Evolutionary conservation across 2,888 invertebrate genomes (phyloP).

Genomic region (Prenolepis imparis): DNA sequence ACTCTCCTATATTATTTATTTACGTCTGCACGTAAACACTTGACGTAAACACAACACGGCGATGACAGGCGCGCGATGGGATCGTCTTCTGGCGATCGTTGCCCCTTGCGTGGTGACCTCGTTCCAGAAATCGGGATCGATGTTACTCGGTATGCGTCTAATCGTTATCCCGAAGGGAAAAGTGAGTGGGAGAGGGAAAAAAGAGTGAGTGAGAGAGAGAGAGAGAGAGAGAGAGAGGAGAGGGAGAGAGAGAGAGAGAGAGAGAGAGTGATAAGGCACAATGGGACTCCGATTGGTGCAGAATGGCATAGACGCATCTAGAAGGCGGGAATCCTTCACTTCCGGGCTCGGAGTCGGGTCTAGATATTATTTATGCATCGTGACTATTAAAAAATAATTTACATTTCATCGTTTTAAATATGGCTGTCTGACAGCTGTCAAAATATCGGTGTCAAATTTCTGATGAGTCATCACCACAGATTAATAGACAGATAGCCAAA

Average conservation of each 20-base stretch:
- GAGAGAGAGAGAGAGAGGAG: background rate
- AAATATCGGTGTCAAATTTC: too few relatives aligned
- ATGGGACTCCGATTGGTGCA: conserved; percentile 4
- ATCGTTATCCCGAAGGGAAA: conserved; percentile 65
- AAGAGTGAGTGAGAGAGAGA: too few relatives aligned
- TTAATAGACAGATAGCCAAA: too few relatives aligned
- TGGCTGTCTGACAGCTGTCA: too few relatives aligned
- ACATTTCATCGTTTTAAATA: too few relatives aligned
- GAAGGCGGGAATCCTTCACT: background rate
- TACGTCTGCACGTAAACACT: too few relatives aligned
- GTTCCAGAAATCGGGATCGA: conserved; percentile 75
- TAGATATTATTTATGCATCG: background rate
- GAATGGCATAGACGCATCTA: background rate
- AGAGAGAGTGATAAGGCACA: background rate
- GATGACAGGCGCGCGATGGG: background rate
- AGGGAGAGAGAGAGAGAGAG: background rate
- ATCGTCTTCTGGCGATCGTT: conserved; percentile 40
- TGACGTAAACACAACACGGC: conserved; percentile 12
- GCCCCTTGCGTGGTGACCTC: conserved; percentile 72
- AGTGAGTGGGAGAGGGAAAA: conserved; percentile 9
- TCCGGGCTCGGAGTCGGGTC: background rate
- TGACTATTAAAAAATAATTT: background rate
- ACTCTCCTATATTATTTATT: too few relatives aligned
- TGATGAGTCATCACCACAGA: too few relatives aligned
- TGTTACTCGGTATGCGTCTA: conserved; percentile 70